phyloP scores from a whole-genome alignment of 2,888 invertebrate species.

The Drosophila macrospina region DNA sequence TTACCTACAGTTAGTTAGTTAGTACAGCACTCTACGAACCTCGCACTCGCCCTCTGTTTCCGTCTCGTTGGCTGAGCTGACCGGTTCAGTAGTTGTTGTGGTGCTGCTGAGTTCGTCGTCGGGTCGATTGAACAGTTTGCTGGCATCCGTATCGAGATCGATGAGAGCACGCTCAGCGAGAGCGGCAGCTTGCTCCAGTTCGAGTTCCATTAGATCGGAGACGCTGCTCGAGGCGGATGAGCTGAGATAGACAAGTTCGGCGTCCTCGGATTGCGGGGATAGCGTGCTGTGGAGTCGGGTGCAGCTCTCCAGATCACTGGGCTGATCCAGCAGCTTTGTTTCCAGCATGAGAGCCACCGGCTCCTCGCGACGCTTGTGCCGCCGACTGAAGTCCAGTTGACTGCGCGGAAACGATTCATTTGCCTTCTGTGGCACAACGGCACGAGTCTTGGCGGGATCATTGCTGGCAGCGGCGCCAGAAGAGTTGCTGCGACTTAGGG shows the following conservation, averaged over 20 bases:
- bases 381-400: constrained; percentile 82
- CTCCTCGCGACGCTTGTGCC: constrained; percentile 83
- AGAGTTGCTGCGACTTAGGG: constrained; percentile 70
- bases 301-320: constrained; percentile 87
- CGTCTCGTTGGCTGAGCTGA: constrained; percentile 57
- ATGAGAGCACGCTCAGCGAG: constrained; percentile 62
- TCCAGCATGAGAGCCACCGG: constrained; percentile 87
- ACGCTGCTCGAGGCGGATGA: constrained; percentile 89
- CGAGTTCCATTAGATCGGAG: constrained; percentile 87
- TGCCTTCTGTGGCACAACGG: constrained; percentile 85
- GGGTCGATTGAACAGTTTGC: constrained; percentile 72
- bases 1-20: constrained; percentile 18
- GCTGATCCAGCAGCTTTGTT: constrained; percentile 87
- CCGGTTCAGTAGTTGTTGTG: constrained; percentile 55
- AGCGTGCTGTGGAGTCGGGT: constrained; percentile 86
- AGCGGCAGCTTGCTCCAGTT: constrained; percentile 79
- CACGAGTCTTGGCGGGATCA: constrained; percentile 59
- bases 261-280: constrained; percentile 87
- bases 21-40: constrained; percentile 47
- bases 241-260: constrained; percentile 90
- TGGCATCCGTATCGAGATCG: constrained; percentile 79
- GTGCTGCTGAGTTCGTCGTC: constrained; percentile 59
- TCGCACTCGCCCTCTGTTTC: constrained; percentile 59
- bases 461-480: constrained; percentile 50
- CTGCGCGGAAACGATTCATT: constrained; percentile 85